phyloP scores from a whole-genome alignment of 1,140 invertebrate species.

The Cataglyphis hispanica region DNA sequence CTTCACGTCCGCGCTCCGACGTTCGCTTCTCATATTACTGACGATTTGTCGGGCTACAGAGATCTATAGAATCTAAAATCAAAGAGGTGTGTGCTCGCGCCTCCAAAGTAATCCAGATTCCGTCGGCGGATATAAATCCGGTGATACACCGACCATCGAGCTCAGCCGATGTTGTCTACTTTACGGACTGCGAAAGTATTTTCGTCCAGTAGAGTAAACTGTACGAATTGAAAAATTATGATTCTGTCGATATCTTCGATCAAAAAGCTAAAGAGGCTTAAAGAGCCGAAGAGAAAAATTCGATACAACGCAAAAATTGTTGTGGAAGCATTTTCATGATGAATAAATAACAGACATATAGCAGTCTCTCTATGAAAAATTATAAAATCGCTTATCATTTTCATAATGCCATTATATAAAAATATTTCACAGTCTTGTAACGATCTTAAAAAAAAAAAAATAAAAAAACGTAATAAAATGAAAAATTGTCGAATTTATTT shows the following conservation, averaged over 20 bases:
- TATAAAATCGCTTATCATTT: not conserved
- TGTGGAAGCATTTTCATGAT: not conserved
- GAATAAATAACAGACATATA: not conserved
- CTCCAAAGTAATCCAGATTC: slow-evolving; percentile 51
- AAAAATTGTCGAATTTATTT: not conserved
- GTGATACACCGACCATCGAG: slow-evolving; percentile 44
- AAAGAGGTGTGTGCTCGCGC: not conserved
- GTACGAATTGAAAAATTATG: not conserved
- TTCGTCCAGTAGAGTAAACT: slow-evolving; percentile 13
- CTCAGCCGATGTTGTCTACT: slow-evolving; percentile 40
- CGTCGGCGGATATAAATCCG: slow-evolving; percentile 56
- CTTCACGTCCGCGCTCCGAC: slow-evolving; percentile 2
- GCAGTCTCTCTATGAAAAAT: not conserved
- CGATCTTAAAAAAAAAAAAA: not conserved
- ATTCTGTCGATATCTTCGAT: slow-evolving; percentile 29
- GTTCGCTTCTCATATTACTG: slow-evolving; percentile 3
- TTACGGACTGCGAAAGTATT: slow-evolving; percentile 41
- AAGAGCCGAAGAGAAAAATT: no score
- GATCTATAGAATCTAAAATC: slow-evolving; percentile 43
- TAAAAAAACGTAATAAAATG: not conserved
- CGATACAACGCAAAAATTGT: slow-evolving; percentile 27
- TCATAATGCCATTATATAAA: not conserved
- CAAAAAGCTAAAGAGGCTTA: not conserved
- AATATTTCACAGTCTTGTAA: no score
- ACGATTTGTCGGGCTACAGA: slow-evolving; percentile 61